These are phyloP conservation scores for Meandrusa payeni DNA, from an alignment of 2,888 invertebrate genomes.

Conservation along the genomic window DNA sequence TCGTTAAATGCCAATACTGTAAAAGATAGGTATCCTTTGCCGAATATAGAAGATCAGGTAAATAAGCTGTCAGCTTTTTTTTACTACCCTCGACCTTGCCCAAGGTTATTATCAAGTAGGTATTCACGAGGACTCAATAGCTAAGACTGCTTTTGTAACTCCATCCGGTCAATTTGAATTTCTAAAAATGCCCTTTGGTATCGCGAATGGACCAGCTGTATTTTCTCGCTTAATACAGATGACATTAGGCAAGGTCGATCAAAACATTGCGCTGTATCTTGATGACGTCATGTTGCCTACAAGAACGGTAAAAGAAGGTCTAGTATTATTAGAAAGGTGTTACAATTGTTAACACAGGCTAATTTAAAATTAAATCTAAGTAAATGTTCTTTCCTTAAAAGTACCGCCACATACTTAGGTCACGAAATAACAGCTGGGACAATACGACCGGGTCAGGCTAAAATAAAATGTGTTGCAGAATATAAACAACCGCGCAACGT, in stretches of 20 bases:
- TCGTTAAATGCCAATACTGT: too few species aligned
- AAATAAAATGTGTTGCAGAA: conserved; percentile 10
- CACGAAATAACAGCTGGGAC: neutral
- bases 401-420: too few species aligned
- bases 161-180: neutral
- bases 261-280: neutral
- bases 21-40: neutral
- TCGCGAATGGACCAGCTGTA: neutral
- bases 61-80: neutral
- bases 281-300: neutral
- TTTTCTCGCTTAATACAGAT: neutral
- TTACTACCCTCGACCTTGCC: neutral
- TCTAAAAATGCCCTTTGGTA: neutral
- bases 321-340: neutral
- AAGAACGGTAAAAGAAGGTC: neutral
- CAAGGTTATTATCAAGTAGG: neutral
- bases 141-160: neutral
- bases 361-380: neutral
- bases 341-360: neutral
- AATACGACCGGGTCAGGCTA: neutral
- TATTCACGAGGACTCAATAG: neutral
- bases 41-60: neutral
- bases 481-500: conserved; percentile 24
- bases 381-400: neutral
- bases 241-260: neutral